phyloP scores from a whole-genome alignment of 2,888 invertebrate genomes.

The Cloeon dipterum region DNA sequence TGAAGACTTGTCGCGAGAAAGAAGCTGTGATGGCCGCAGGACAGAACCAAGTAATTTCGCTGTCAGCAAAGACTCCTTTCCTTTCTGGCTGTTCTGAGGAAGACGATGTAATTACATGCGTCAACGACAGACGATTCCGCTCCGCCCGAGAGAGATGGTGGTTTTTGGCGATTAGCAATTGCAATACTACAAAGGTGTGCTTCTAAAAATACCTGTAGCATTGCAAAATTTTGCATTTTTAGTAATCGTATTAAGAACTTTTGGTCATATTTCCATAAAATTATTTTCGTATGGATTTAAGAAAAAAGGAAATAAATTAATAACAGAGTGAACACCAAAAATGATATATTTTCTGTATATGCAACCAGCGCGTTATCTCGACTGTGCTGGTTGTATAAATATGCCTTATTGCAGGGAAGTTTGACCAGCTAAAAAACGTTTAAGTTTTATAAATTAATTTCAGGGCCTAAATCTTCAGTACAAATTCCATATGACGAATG shows the following conservation, averaged over 20 bases:
- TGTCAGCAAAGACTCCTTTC: constrained; percentile 30
- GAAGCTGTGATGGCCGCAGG: constrained; percentile 41
- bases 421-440: no score
- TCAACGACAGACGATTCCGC: constrained; percentile 44
- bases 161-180: constrained; percentile 74
- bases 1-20: constrained; percentile 49
- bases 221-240: no score
- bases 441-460: constrained; percentile 1
- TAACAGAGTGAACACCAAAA: no score
- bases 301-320: no score
- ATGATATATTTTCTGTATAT: no score
- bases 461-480: constrained; percentile 59
- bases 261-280: no score
- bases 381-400: no score
- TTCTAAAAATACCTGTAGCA: no score
- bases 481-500: constrained; percentile 73
- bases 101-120: constrained; percentile 24
- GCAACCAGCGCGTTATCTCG: no score
- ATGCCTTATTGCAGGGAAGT: no score
- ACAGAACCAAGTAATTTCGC: constrained; percentile 56
- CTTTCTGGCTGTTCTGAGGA: constrained; percentile 3
- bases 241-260: no score
- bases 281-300: no score
- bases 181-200: constrained; percentile 36
- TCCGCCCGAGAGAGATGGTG: constrained; percentile 81